Evolutionary conservation across 2,797 vertebrate genomes (phyloP), one percentile per base, ranked within the genome.

Genomic region (Centropyge bicolor): DNA sequence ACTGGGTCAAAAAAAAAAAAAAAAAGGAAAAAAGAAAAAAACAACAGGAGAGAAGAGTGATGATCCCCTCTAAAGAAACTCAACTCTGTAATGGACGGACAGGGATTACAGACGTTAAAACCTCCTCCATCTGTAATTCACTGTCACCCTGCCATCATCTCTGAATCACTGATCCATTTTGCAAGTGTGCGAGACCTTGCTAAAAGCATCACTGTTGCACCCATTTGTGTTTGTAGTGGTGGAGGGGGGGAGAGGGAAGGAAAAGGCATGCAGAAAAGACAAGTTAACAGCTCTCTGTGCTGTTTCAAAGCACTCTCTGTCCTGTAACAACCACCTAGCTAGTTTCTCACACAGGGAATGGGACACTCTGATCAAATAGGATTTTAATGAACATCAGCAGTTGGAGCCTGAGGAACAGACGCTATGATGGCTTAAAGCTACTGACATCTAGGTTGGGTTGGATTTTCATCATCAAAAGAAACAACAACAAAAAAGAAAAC

Each of bases 51-150:
- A 89, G 81, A 89, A 90, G 88, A 93, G 91, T 93, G 93, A 94
- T 94, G 94, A 94, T 91, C 90, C 91, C 86, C 81, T 94, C 87
- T 91, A 93, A 94, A 93, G 93, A 92, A 95, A 94, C 86, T 92
- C 90, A 84, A 91, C 92, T 91, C 87, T 89, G 91, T 94, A 94
- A 93, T 93, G 92, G 92, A 94, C 66, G 89, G 85, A 92, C 86
- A 87, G 90, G 92, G 94, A 95, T 94, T 93, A 93, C 84, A 92
- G 92, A 92, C 84, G 91, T 92, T 95, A 94, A 94, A 93, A 90
- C 91, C 89, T 92, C 89, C 92, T 92, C 93, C 91, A 93, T 94
- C 94, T 95, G 92, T 94, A 94, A 93, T 94, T 94, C 93, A 95
- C 91, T 88, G 93, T 95, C 92, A 92, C 91, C 90, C 91, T 90